Evolutionary conservation across 2,888 invertebrate genomes (phyloP), one percentile per base, ranked within the genome.

Genomic region (Congeria kusceri): DNA sequence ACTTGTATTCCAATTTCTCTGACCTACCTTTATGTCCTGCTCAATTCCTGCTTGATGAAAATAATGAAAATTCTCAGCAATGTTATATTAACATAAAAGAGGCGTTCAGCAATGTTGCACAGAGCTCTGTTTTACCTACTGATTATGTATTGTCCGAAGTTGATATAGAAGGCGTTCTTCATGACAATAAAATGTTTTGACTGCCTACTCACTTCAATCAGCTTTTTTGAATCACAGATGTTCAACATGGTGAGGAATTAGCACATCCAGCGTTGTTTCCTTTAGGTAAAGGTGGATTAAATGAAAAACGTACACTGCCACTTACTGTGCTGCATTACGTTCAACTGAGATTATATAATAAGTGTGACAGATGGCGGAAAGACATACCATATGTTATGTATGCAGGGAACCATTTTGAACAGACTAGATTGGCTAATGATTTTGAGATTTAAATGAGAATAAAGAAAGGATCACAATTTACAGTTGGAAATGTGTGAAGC

Each of bases 321-420:
- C 13, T 66, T 20, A 56, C 20, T 32, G 18, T 67, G 18, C 23
- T 23, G 44, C 29, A 66, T 20, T 66, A 66, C 32, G 53, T 29
- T 56, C 66, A 56, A 32, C 32, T 28, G 27, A 20, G 64, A 18
- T 15, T 64, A 15, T 64, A 64, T 64, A 64, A 64, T n/a, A 64
- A n/a, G 23, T 53, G 56, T 66, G 39, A 66, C 23, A 3, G 66
- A 32, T 66, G 66, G 66, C 66, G 66, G 18, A 53, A 53, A 64
- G 57, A 71, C n/a, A 71, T 71, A 44, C 63, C 71, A 56, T 71
- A 71, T 57, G 28, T 71, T 27, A 53, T 64, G 64, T 39, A 39
- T 39, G 32, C 32, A 32, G 32, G 4, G 9, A 7, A 32, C 32
- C 32, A 32, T 32, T 32, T 32, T 9, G 32, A 32, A 32, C 32